Evolutionary conservation across 2,888 invertebrate species (phyloP), one percentile per base, ranked within the genome.

Genomic region (Ctenicera cuprea): DNA sequence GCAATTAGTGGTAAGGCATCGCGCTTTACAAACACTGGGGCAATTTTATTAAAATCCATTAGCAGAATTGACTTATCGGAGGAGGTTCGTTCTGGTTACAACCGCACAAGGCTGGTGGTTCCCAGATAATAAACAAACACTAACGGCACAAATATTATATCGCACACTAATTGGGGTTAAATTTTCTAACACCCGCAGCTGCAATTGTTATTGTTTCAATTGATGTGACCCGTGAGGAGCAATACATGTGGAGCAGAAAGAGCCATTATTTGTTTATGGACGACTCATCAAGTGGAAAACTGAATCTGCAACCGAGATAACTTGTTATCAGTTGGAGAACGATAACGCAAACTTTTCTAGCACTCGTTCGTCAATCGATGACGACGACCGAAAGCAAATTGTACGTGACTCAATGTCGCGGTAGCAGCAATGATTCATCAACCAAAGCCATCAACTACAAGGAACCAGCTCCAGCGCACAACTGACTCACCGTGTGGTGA

Each of bases 181-280:
- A 66, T 73, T 69, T 59, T 73, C 59, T 69, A 73, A 70, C 73
- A 73, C 69, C 66, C 50, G 43, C 73, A 73, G 73, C 61, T 73
- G 38, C 54, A n/a, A 11, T 16, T 59, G 8, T 20, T 57, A 26
- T 67, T 65, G 37, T 30, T 30, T 59, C 18, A 57, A 67, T 67
- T 67, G 30, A 37, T 5, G 38, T 41, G 37, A 37, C 57, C 14
- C 33, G 16, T 1, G n/a, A 57, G 14, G 14, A 30, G 20, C 22
- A 14, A 57, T 33, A 57, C 57, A 57, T 16, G 16, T 57, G 57
- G 33, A 50, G 12, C 20, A 50, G 16, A 57, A 57, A 57, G 16
- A 12, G 26, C 12, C 33, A 9, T 12, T 50, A 50, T 50, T 52
- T 52, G 57, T 18, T 57, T 37, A 37, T 30, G 30, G 11, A 14